Evolutionary conservation across 2,113 vertebrate species (phyloP), one percentile per base, ranked within the genome.

Genomic region (Paracanthobrama guichenoti): DNA sequence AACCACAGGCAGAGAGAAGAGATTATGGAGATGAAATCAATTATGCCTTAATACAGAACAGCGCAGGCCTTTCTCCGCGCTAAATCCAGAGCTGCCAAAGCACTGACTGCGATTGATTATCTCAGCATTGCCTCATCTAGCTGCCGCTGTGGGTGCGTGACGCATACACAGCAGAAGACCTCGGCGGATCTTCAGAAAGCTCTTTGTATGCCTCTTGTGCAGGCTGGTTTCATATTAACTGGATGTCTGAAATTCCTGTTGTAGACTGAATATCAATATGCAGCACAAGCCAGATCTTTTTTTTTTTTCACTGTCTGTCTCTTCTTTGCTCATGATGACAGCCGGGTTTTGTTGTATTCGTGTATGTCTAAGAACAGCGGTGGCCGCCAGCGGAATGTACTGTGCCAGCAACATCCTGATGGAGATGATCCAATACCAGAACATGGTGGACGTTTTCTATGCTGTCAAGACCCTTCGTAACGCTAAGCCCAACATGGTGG

Each of bases 401-500:
- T 98, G 97, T 85, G 97, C 98, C 85, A 96, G 94, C 84, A 96
- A 96, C 90, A 98, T 97, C 53, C 94, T 99, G 87, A 94, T 97
- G 84, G 98, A 99, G 94, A 99, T 99, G 98, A 95, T 97, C 87
- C 96, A 96, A 91, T 96, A 96, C 91, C 98, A 99, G 93, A 97
- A 94, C 93, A 95, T 99, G 94, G 97, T 97, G 90, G 98, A 99
- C 86, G 95, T 99, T 87, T 99, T 99, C 93, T 99, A 97, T 73
- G 96, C 97, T 83, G 97, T 98, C 86, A 99, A 99, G 95, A 99
- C 94, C 8, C 94, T 99, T 85, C 96, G 98, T 86, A 99, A 99
- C 93, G 96, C 97, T 93, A 99, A 99, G 86, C 97, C 98, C 95
- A 99, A 99, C 90, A 99, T 99, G 98, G 97, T 99, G 81, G 98